A percentile compares a stretch with the other conserved stretches of the same genome.
phyloP scores from a whole-genome alignment of 1,140 invertebrate species.

The Ephestia elutella region DNA sequence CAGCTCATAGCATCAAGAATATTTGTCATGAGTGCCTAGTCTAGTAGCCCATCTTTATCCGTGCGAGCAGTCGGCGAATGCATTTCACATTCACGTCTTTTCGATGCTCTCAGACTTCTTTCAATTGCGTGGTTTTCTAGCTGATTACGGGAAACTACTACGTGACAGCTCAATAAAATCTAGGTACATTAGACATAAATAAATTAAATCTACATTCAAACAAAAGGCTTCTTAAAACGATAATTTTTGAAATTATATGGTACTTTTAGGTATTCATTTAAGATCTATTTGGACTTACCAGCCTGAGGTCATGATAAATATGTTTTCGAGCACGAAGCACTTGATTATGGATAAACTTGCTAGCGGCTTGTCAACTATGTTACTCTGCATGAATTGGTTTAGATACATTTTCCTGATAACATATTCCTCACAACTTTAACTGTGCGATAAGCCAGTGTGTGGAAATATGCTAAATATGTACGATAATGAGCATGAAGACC shows the following conservation, averaged over 20 bases:
- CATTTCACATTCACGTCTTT: conserved; percentile 19
- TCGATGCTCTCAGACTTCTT: not conserved
- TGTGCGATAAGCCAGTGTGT: not conserved
- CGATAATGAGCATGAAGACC: not conserved
- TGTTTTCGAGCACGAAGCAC: too few relatives aligned
- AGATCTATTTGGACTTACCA: too few relatives aligned
- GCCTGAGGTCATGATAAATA: too few relatives aligned
- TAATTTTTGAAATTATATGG: too few relatives aligned
- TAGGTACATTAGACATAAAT: too few relatives aligned
- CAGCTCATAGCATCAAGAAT: conserved; percentile 45
- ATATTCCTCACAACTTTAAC: not conserved
- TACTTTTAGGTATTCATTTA: too few relatives aligned
- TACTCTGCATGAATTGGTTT: conserved; percentile 12
- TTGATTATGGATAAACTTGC: too few relatives aligned
- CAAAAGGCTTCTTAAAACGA: too few relatives aligned
- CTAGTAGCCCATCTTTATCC: conserved; percentile 9
- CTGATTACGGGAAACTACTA: too few relatives aligned
- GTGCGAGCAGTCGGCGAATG: conserved; percentile 16
- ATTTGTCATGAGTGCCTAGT: conserved; percentile 27
- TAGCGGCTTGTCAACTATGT: not conserved
- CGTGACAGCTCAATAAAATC: too few relatives aligned
- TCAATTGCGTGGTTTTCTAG: too few relatives aligned
- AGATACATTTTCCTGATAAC: conserved; percentile 43
- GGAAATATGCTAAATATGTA: not conserved
- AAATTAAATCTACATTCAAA: too few relatives aligned